Evolutionary conservation across 2,888 invertebrate species (phyloP).

Genomic region (Hymenopus coronatus): DNA sequence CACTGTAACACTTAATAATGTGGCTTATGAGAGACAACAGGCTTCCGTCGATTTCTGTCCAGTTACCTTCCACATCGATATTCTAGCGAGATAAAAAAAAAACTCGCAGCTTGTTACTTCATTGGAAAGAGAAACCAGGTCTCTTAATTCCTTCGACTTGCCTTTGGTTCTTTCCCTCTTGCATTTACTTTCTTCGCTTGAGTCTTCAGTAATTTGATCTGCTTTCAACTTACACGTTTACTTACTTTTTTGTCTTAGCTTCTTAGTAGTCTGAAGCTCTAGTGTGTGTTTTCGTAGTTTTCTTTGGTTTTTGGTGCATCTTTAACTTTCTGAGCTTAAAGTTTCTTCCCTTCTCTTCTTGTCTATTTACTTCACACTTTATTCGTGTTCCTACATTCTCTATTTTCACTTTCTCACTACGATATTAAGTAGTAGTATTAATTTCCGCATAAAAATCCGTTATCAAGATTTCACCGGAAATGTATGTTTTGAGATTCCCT

Average conservation of each 20-base stretch:
- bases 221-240: neutral
- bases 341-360: neutral
- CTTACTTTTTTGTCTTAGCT: neutral
- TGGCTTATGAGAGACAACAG: neutral
- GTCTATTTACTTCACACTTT: neutral
- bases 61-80: neutral
- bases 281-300: neutral
- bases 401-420: too few species aligned
- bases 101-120: neutral
- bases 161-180: neutral
- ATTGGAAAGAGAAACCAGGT: neutral
- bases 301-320: neutral
- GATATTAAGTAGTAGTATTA: too few species aligned
- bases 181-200: neutral
- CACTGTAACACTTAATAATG: neutral
- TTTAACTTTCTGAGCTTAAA: neutral
- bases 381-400: too few species aligned
- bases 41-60: neutral
- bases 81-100: neutral
- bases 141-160: neutral
- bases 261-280: neutral
- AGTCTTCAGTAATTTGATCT: neutral
- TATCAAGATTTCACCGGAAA: too few species aligned
- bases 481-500: too few species aligned
- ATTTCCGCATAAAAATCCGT: too few species aligned